Conservation (phyloP, 2,888 invertebrate species). For the Herminia tarsipennalis region DNA sequence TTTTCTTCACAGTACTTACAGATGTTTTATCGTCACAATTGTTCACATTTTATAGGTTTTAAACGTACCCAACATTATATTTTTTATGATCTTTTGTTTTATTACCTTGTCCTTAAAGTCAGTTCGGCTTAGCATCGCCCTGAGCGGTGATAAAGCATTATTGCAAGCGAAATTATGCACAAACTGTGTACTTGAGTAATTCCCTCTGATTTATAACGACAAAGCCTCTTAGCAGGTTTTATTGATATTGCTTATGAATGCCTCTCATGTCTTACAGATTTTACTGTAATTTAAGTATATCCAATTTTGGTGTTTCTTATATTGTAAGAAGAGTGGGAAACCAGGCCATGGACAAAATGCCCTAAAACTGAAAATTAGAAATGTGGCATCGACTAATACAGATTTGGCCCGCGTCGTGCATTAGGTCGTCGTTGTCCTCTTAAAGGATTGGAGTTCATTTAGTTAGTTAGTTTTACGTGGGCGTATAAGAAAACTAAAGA, state of each 20-base stretch:
- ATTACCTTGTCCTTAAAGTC: constrained; percentile 20
- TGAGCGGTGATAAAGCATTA: constrained; percentile 19
- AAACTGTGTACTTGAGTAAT: constrained; percentile 17
- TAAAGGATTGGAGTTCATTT: too few species aligned
- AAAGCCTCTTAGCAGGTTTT: constrained; percentile 25
- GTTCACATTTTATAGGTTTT: constrained; percentile 7
- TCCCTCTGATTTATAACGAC: constrained; percentile 27
- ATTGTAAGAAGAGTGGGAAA: too few species aligned
- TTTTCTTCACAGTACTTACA: not conserved
- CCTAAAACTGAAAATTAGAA: too few species aligned
- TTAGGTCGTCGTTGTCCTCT: too few species aligned
- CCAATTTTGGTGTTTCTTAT: too few species aligned
- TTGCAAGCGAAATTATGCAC: constrained; percentile 20
- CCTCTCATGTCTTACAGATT: constrained; percentile 6
- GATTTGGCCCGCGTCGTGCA: too few species aligned
- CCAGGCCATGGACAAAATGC: too few species aligned
- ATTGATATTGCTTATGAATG: constrained; percentile 40
- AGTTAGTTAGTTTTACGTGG: too few species aligned
- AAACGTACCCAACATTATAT: constrained; percentile 10
- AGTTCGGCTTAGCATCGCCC: constrained; percentile 3
- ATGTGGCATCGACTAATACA: too few species aligned
- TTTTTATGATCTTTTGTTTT: constrained; percentile 15
- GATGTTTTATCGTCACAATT: constrained; percentile 1
- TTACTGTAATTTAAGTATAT: too few species aligned
- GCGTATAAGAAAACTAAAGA: too few species aligned